Evolutionary conservation across 64 coral and sea anemone species (phyloP), one percentile per base, ranked within the genome.

Genomic region (Dendronephthya gigantea): DNA sequence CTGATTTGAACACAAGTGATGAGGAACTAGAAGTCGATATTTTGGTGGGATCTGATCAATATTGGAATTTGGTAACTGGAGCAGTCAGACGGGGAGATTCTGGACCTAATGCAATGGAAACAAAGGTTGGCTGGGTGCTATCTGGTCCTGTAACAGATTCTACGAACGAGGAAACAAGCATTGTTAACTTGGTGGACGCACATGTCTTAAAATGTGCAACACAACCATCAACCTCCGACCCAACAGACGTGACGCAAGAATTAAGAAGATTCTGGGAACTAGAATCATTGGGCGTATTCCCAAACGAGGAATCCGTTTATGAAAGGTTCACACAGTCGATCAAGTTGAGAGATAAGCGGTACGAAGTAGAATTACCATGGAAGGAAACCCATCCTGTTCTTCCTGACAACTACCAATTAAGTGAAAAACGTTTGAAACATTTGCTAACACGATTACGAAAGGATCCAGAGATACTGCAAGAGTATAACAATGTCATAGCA

Each of bases 401-500:
- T 22, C 76, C 87, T n/a, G 83, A 86, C 32, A 91, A 91, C 45
- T 91, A 91, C 40, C 52, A 82, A 22, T 33, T 88, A 23, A 72
- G 81, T 34, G 51, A 65, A 12, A 69, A 49, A n/a, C 81, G 88
- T 6, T 45, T 90, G 8, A 51, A 83, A 1, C 43, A 32, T 41
- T 39, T 76, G 75, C 59, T 94, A 28, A 85, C 25, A 7, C 36
- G 66, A 17, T 83, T 94, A 2, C 74, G 55, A 49, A 70, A 83
- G 33, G 83, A 91, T 25, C 59, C 25, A 81, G 34, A 86, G 6
- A 45, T 89, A 34, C 13, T 87, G 4, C 32, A 31, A 33, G 87
- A 91, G 43, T 94, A 94, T 85, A 66, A 95, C 58, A 65, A 35
- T 23, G 59, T 89, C 35, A 91, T 90, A 62, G 62, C 14, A 7